Conservation (phyloP, 2,888 invertebrate species). For the Parthenolecanium corni region DNA sequence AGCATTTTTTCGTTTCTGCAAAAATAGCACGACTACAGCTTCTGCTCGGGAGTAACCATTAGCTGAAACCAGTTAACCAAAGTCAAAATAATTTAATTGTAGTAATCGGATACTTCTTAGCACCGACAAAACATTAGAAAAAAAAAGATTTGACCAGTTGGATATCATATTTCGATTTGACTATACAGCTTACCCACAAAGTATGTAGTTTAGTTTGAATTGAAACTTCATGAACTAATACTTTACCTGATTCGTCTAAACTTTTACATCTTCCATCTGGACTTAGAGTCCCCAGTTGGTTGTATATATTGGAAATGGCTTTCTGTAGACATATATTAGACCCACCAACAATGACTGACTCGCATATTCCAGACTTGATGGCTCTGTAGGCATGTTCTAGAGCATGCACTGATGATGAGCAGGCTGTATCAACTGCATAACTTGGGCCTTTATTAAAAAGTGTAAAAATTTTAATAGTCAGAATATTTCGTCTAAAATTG, state of each 20-base stretch:
- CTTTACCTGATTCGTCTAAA: neutral
- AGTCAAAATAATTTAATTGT: conserved; percentile 27
- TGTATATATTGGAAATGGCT: too few relatives aligned
- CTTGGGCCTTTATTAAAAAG: neutral
- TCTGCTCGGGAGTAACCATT: conserved; percentile 42
- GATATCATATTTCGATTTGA: too few relatives aligned
- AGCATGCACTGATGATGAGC: neutral
- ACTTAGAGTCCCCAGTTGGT: neutral
- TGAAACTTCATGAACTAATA: too few relatives aligned
- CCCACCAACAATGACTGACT: neutral
- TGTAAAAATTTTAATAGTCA: too few relatives aligned
- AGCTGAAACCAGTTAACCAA: too few relatives aligned
- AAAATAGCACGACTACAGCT: conserved; percentile 38
- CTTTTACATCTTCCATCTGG: neutral
- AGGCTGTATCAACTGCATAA: conserved; percentile 1
- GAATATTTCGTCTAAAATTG: too few relatives aligned
- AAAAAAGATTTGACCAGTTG: too few relatives aligned
- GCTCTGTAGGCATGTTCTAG: neutral
- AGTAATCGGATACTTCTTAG: too few relatives aligned
- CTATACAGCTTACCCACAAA: too few relatives aligned
- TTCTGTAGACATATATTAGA: neutral
- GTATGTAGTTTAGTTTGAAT: too few relatives aligned
- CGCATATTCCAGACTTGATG: neutral
- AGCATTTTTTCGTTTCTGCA: conserved; percentile 39
- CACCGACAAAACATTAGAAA: too few relatives aligned